A percentile compares a stretch with the other conserved stretches of the same genome.
Evolutionary conservation across 1,140 invertebrate species (phyloP).

Genomic region (Palaemon carinicauda): DNA sequence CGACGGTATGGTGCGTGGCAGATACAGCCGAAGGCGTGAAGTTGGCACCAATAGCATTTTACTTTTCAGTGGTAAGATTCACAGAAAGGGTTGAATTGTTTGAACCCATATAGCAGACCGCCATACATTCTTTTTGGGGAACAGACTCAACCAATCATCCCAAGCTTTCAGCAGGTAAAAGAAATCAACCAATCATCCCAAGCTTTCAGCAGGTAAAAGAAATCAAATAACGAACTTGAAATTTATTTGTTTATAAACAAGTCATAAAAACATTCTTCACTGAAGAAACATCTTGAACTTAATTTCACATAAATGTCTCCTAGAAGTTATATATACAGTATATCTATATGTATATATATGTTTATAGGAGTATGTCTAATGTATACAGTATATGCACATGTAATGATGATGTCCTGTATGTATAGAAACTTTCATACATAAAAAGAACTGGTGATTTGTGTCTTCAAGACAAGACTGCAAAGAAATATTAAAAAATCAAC

Average conservation of each 20-base stretch:
- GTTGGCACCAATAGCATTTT: too few species aligned
- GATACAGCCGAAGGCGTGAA: too few species aligned
- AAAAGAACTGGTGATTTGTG: too few species aligned
- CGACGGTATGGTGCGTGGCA: too few species aligned
- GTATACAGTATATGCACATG: background rate
- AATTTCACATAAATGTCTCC: background rate
- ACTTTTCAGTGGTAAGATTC: too few species aligned
- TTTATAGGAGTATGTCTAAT: background rate
- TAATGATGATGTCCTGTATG: background rate
- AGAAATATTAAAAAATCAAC: background rate
- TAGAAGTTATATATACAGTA: too few species aligned
- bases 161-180: background rate
- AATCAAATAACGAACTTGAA: background rate
- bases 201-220: background rate
- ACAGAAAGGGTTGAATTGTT: too few species aligned
- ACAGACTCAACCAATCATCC: too few species aligned
- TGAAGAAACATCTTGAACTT: background rate
- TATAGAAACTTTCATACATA: background rate
- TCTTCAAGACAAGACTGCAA: too few species aligned
- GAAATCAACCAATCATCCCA: background rate
- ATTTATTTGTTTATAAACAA: background rate
- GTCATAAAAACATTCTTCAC: background rate
- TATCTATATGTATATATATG: too few species aligned
- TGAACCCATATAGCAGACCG: too few species aligned
- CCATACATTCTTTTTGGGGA: too few species aligned